Conservation (phyloP, 2,113 vertebrate species). For the Eretmochelys imbricata region DNA sequence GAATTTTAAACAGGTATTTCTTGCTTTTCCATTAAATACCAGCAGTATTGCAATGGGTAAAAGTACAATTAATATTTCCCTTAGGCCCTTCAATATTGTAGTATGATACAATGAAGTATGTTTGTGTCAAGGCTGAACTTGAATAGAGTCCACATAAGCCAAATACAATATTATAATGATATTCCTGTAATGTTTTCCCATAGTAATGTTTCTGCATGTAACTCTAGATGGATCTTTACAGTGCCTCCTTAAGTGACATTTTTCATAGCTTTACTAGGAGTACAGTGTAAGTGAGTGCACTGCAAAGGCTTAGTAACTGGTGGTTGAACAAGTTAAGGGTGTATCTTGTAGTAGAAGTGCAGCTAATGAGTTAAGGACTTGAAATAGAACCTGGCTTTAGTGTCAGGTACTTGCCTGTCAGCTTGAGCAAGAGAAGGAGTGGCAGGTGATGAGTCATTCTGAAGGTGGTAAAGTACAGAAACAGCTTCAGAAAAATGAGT, state of each 20-base stretch:
- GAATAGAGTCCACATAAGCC: neutral
- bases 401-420: neutral
- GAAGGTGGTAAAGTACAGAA: neutral
- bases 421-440: constrained; percentile 21
- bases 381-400: constrained; percentile 1
- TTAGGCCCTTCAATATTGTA: neutral
- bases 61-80: neutral
- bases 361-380: neutral
- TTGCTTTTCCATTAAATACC: neutral
- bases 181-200: neutral
- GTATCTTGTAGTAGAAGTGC: constrained; percentile 16
- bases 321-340: neutral
- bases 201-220: neutral
- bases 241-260: fast-evolving
- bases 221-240: neutral
- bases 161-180: neutral
- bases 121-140: neutral
- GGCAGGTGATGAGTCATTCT: constrained; percentile 6
- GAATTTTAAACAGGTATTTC: constrained; percentile 76
- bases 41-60: neutral
- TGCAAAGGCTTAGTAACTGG: neutral
- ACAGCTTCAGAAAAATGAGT: neutral
- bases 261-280: neutral
- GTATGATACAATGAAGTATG: fast-evolving
- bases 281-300: neutral